Base-by-base conservation (phyloP, 2,888 invertebrate species). In the Hirudinaria manillensis region DNA sequence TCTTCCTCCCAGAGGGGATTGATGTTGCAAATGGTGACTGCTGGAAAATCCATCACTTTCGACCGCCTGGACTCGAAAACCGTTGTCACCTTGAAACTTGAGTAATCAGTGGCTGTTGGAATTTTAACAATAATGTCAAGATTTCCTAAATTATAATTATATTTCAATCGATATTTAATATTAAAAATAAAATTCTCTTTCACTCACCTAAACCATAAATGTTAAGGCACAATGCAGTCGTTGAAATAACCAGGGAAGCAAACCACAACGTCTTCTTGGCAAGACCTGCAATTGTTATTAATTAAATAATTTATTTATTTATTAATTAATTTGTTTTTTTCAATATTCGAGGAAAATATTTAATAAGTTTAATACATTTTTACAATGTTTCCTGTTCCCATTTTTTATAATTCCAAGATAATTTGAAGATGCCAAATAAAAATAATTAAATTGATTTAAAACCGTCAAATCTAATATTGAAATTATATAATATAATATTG, bases 1-100 rank as follows among this genome's bases (percentile, higher is more conserved):
- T 45, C 1, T 45, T 45, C 45, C 45, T 56, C 61, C 32, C 38
- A 27, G 38, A 75, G 6, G 21, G 76, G 76, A 70, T 77, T 77
- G 72, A 75, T 70, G 61, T 77, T 77, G 65, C 77, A 77, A 13
- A 77, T 34, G 36, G 77, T 77, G 24, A 77, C 76, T 3, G 77
- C 77, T 66, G 77, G 74, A 61, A 76, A 73, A 13, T 56, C 45
- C 34, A 73, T 56, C 16, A 2, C 56, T 24, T 73, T 73, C 3
- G 61, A 2, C 24, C 36, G 61, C 19, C 36, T 2, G 2, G 61
- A 13, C 34, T 56, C 34, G 3, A 73, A 32, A 1, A 36, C 19
- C 7, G 38, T 45, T 27, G 21, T 27, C n/a, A 73, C 73, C 24
- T 36, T 65, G 73, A 53, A 73, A 10, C 34, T 32, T 36, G 61